phyloP scores from a whole-genome alignment of 2,797 vertebrate species.

The Gastrophryne carolinensis region DNA sequence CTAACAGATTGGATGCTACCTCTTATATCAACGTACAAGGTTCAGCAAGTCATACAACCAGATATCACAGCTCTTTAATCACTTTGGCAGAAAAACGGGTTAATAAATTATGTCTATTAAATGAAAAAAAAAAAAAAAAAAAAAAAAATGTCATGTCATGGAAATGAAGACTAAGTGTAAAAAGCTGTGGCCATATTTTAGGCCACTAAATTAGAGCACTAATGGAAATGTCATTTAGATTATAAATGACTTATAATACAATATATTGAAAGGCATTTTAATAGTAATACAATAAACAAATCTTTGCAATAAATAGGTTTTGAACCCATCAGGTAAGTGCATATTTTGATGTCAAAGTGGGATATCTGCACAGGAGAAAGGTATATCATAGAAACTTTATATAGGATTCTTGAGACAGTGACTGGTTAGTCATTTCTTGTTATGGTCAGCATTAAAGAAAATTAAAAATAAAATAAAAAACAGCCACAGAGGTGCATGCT shows the following conservation, averaged over 20 bases:
- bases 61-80: slow-evolving; percentile 38
- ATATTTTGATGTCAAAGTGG: slow-evolving; percentile 16
- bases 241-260: slow-evolving; percentile 48
- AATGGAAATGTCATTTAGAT: slow-evolving; percentile 36
- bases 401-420: slow-evolving; percentile 19
- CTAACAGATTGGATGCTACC: background rate
- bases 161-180: slow-evolving; percentile 13
- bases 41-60: slow-evolving; percentile 5
- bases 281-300: slow-evolving; percentile 49
- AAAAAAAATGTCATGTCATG: slow-evolving; percentile 28
- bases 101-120: background rate
- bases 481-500: background rate
- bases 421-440: slow-evolving; percentile 8
- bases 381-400: slow-evolving; percentile 5
- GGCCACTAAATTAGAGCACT: slow-evolving; percentile 10
- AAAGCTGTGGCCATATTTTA: background rate
- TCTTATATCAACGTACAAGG: slow-evolving; percentile 21
- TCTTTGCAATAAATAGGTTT: slow-evolving; percentile 45
- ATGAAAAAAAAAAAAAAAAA: slow-evolving; percentile 4
- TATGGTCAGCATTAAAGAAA: background rate
- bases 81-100: slow-evolving; percentile 26
- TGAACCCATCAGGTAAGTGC: slow-evolving; percentile 44
- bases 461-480: background rate
- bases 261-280: slow-evolving; percentile 37
- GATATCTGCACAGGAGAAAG: slow-evolving; percentile 6